A percentile compares a stretch with the other conserved stretches of the same genome.
These are phyloP conservation scores for Umimayanthus chanpuru DNA, from an alignment of 92 coral and sea anemone species.

Conservation along the genomic window DNA sequence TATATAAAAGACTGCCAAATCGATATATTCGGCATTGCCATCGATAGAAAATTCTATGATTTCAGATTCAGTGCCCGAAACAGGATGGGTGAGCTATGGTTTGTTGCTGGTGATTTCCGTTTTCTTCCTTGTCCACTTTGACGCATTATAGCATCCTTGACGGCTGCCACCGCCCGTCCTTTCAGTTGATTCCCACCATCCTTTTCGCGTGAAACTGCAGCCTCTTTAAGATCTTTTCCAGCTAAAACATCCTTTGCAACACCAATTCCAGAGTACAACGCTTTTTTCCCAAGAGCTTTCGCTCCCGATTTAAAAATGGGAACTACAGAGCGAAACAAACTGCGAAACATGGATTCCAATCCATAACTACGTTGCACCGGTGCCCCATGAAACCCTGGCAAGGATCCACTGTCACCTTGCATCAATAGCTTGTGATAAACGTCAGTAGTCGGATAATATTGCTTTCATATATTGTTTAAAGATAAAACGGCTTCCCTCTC, in stretches of 20 bases:
- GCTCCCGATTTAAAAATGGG: constrained; percentile 45
- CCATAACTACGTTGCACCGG: constrained; percentile 56
- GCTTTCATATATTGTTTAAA: constrained; percentile 13
- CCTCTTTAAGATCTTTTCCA: constrained; percentile 21
- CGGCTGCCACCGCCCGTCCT: background rate
- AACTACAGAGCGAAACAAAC: constrained; percentile 50
- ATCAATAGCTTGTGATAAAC: constrained; percentile 31
- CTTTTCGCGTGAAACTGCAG: background rate
- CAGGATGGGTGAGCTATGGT: constrained; percentile 4
- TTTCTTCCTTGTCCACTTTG: too few species aligned
- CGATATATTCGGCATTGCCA: background rate
- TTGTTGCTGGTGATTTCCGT: too few species aligned
- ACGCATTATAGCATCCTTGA: background rate
- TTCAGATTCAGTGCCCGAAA: background rate
- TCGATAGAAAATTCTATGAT: background rate
- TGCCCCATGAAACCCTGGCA: constrained; percentile 40
- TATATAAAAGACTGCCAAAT: background rate
- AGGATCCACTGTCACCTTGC: constrained; percentile 19
- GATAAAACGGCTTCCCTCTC: constrained; percentile 38
- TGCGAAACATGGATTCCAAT: constrained; percentile 48
- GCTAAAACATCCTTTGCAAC: constrained; percentile 45
- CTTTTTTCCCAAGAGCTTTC: constrained; percentile 50
- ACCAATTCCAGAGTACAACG: constrained; percentile 38
- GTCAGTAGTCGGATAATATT: constrained; percentile 3
- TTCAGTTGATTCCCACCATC: background rate